Base-by-base conservation (phyloP, 1,140 invertebrate species). In the Aphaenogaster ashmeadi region DNA sequence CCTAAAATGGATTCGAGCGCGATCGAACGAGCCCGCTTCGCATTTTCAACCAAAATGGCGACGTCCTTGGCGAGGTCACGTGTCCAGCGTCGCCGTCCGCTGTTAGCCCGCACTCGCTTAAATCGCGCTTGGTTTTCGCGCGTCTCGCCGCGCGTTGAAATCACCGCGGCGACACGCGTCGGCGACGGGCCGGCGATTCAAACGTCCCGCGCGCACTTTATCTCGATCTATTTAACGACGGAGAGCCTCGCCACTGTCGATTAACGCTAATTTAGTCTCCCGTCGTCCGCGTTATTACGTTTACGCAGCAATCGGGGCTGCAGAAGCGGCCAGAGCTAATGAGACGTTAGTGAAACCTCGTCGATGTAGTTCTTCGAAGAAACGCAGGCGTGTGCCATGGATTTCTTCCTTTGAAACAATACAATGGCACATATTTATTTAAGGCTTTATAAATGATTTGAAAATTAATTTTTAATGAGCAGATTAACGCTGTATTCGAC, bases 1-100 rank as follows among this genome's bases (percentile, higher is more conserved):
- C 71, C 81, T 75, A 81, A 87, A 64, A 18, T 81, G 75, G 50
- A 81, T 71, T 38, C 52, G 47, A 33, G 56, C 15, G 54, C 54
- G 50, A 27, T 54, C 64, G 83, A 86, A 62, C 74, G 67, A 66
- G 64, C 91, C 80, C 79, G 88, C 75, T 86, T 78, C 64, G 86
- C 72, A 78, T 90, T 88, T 91, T 90, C 86, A 92, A 88, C 90
- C 87, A 92, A 93, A 92, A 93, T 93, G 93, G 92, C 92, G 89
- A 91, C 93, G 94, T 94, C 94, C 94, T 95, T 94, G 94, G 50
- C 18, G 92, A 93, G 93, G 93, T 94, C 94, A 95, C 94, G 94
- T 94, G 93, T 91, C 60, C 77, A 18, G 52, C 84, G 64, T 78
- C 62, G 36, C 9, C 18, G 36, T 38, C 64, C 27, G 33, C 58